phyloP scores from a whole-genome alignment of 2,888 invertebrate species.

The Stenodema calcarata region DNA sequence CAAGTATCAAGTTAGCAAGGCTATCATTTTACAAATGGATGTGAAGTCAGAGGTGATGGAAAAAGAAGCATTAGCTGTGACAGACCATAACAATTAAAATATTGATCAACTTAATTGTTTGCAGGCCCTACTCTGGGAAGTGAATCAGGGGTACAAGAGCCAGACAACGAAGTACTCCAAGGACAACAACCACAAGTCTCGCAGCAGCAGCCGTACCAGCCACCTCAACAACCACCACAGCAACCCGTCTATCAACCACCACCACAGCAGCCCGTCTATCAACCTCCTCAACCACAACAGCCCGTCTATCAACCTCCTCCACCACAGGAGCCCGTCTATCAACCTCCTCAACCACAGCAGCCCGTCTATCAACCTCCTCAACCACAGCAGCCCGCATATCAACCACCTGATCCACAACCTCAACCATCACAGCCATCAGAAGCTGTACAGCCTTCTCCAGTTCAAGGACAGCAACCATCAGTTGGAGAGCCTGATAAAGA shows the following conservation, averaged over 20 bases:
- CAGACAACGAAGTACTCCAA: conserved; percentile 27
- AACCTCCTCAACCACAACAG: conserved; percentile 44
- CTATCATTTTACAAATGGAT: background rate
- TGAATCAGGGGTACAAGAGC: conserved; percentile 21
- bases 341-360: conserved; percentile 40
- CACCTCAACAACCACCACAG: conserved; percentile 43
- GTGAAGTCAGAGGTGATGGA: too few relatives aligned
- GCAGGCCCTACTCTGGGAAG: conserved; percentile 4
- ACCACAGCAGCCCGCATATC: conserved; percentile 41
- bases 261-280: conserved; percentile 47
- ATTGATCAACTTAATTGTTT: background rate
- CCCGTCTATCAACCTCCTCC: conserved; percentile 5
- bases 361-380: conserved; percentile 47
- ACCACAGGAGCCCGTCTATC: conserved; percentile 36
- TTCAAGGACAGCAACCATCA: conserved; percentile 25
- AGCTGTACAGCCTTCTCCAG: background rate
- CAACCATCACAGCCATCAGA: background rate
- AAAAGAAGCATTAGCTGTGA: background rate
- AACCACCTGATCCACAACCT: conserved; percentile 18
- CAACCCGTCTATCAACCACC: conserved; percentile 43
- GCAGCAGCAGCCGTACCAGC: conserved; percentile 44
- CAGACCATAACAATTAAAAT: background rate
- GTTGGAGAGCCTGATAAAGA: background rate
- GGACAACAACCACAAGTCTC: conserved; percentile 16
- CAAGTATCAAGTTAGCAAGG: background rate